Conservation (phyloP, 2,888 invertebrate species). For the Drosophila conformis region DNA sequence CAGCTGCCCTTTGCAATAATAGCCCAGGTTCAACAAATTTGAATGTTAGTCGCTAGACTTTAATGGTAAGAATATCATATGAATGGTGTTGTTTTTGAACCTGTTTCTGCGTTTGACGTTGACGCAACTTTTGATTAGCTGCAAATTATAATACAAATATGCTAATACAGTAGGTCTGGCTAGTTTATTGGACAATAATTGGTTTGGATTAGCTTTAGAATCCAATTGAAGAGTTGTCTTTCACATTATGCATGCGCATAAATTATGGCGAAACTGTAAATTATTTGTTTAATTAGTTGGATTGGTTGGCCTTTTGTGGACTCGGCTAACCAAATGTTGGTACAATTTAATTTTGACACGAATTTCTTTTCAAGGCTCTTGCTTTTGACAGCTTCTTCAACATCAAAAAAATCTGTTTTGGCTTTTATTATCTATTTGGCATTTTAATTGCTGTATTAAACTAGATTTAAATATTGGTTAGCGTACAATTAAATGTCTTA, state of each 20-base stretch:
- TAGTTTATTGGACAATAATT: conserved; percentile 54
- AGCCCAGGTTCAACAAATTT: conserved; percentile 1
- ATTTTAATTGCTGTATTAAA: conserved; percentile 30
- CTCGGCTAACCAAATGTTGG: conserved; percentile 14
- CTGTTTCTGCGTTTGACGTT: conserved; percentile 44
- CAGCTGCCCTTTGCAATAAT: background rate
- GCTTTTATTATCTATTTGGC: conserved; percentile 20
- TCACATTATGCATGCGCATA: conserved; percentile 68
- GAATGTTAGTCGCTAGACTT: background rate
- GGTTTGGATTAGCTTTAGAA: conserved; percentile 46
- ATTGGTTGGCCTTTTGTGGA: conserved; percentile 52
- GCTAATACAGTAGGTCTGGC: conserved; percentile 36
- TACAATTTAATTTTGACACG: background rate
- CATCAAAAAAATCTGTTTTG: background rate
- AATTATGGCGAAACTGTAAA: conserved; percentile 66
- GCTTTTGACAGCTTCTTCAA: conserved; percentile 22
- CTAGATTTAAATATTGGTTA: background rate
- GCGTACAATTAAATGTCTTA: conserved; percentile 2
- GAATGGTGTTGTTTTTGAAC: conserved; percentile 18
- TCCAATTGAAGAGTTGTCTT: conserved; percentile 19
- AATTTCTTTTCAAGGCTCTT: conserved; percentile 39
- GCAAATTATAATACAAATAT: conserved; percentile 53
- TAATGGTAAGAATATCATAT: background rate
- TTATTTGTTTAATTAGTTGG: conserved; percentile 56
- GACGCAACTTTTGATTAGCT: conserved; percentile 45